These are phyloP conservation scores for Ochropleura plecta DNA, from an alignment of 2,888 invertebrate genomes.

Conservation along the genomic window DNA sequence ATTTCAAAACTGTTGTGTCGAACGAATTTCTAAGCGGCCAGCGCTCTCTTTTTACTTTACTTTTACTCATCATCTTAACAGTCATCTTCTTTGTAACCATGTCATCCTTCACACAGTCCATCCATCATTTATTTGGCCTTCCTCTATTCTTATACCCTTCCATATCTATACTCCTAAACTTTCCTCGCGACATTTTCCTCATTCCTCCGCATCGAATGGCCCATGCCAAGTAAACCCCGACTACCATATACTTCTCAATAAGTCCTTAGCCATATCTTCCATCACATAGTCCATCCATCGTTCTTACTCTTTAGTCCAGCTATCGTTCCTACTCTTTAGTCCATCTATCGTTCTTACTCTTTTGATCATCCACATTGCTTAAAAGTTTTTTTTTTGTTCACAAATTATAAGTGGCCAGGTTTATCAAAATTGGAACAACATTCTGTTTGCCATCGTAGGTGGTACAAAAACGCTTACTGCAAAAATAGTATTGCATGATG, in stretches of 20 bases:
- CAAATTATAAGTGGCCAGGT: neutral
- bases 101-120: neutral
- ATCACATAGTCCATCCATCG: too few species aligned
- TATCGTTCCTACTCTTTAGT: too few species aligned
- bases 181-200: too few species aligned
- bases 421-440: neutral
- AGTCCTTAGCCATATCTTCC: too few species aligned
- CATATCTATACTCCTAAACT: neutral
- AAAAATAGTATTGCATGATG: constrained; percentile 12
- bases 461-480: constrained; percentile 9
- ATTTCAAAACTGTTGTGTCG: neutral
- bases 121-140: neutral
- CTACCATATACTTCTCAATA: too few species aligned
- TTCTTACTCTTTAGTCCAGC: too few species aligned
- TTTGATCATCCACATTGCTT: too few species aligned
- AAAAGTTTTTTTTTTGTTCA: neutral
- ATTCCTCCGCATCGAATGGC: too few species aligned
- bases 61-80: neutral
- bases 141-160: neutral
- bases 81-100: neutral
- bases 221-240: too few species aligned
- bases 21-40: neutral
- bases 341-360: too few species aligned
- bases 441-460: neutral
- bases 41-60: neutral